A percentile compares a stretch with the other conserved stretches of the same genome.
phyloP scores from a whole-genome alignment of 2,113 vertebrate species.

The Cottus gobio region DNA sequence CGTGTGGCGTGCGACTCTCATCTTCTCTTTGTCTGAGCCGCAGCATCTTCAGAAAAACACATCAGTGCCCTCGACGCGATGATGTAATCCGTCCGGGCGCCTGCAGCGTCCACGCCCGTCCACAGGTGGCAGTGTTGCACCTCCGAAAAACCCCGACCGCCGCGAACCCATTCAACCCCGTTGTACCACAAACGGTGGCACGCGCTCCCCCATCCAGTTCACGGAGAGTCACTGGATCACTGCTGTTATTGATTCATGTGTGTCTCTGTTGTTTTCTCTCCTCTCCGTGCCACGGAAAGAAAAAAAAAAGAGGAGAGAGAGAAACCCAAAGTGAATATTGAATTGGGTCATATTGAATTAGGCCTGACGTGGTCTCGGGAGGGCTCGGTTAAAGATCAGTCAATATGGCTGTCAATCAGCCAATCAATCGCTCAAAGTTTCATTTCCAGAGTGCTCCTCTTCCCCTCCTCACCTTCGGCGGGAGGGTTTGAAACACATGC shows the following conservation, averaged over 20 bases:
- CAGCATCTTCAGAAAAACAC: constrained; percentile 70
- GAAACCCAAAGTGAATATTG: constrained; percentile 53
- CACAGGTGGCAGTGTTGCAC: constrained; percentile 90
- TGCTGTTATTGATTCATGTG: constrained; percentile 68
- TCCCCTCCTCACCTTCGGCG: constrained; percentile 22
- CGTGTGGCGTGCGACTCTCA: not conserved
- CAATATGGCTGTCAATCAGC: constrained; percentile 69
- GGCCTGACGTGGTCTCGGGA: constrained; percentile 55
- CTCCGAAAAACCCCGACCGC: not conserved
- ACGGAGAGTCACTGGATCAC: constrained; percentile 79
- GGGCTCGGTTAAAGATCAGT: constrained; percentile 64
- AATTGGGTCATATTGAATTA: constrained; percentile 51
- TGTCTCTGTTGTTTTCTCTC: constrained; percentile 54
- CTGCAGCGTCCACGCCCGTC: constrained; percentile 14
- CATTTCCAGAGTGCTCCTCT: constrained; percentile 65
- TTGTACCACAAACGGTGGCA: constrained; percentile 75
- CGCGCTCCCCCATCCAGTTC: constrained; percentile 65
- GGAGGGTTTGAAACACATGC: constrained; percentile 26
- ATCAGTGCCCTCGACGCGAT: constrained; percentile 70
- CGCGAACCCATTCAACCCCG: constrained; percentile 76
- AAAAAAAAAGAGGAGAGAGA: not conserved
- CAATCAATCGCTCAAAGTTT: constrained; percentile 62
- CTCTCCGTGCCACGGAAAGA: constrained; percentile 28
- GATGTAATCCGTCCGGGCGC: constrained; percentile 76
- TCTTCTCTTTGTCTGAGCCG: constrained; percentile 80